Percentiles rank a stretch among this genome's conserved stretches.
Conservation (phyloP, 53 echinoderm and acorn worm species). For the Patiria pectinifera region DNA sequence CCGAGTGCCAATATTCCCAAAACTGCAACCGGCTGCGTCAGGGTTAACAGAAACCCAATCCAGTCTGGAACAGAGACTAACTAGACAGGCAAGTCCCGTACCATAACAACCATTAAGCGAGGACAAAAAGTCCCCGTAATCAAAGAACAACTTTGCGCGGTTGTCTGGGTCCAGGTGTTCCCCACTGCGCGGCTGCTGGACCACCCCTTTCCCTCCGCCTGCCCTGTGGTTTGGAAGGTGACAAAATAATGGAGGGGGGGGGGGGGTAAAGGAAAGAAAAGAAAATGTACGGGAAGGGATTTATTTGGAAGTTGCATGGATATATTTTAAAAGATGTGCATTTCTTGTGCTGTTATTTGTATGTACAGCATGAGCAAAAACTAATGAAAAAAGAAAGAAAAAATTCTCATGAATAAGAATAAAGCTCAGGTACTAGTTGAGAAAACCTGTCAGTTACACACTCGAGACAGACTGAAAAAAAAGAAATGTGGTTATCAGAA, state of each 20-base stretch:
- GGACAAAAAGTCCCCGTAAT: conserved; percentile 89
- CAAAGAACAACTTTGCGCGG: conserved; percentile 81
- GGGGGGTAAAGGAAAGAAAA: not conserved
- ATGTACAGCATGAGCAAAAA: not conserved
- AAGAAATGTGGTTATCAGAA: too few relatives aligned
- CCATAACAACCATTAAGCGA: conserved; percentile 92
- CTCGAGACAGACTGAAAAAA: too few relatives aligned
- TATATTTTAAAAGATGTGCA: not conserved
- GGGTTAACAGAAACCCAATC: not conserved
- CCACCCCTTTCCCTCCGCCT: conserved; percentile 86
- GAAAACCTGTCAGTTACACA: too few relatives aligned
- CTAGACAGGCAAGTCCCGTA: conserved; percentile 34
- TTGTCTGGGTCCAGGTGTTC: conserved; percentile 71
- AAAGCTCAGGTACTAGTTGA: too few relatives aligned
- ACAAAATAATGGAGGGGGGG: conserved; percentile 19
- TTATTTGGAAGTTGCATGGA: not conserved
- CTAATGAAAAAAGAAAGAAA: not conserved
- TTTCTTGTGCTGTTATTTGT: not conserved
- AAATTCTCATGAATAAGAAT: too few relatives aligned
- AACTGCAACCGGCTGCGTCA: too few relatives aligned
- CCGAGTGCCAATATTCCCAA: too few relatives aligned
- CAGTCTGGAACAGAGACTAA: not conserved
- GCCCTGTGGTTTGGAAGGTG: conserved; percentile 72
- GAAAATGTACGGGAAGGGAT: not conserved
- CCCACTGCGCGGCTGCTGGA: conserved; percentile 73